These are phyloP conservation scores for Anthoptus insignis DNA, from an alignment of 2,888 invertebrate genomes.

Conservation along the genomic window DNA sequence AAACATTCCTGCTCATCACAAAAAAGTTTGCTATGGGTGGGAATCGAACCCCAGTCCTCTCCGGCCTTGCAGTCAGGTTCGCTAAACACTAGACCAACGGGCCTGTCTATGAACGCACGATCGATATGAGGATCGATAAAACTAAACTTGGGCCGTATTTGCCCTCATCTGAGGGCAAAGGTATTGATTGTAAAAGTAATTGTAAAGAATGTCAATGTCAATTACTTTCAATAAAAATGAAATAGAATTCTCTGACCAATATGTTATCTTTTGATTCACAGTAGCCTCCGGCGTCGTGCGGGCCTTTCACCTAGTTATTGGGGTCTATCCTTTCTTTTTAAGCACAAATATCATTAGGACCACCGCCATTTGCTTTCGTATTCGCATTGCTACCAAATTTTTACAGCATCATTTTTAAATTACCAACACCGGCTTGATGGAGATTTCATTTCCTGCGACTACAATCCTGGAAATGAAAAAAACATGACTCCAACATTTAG, in stretches of 20 bases:
- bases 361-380: conserved; percentile 75
- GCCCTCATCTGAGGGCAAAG: background rate
- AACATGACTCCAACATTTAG: conserved; percentile 71
- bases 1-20: no score
- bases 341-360: no score
- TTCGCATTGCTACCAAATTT: conserved; percentile 72
- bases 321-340: no score
- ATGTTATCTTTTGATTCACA: conserved; percentile 34
- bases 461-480: conserved; percentile 76
- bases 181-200: no score
- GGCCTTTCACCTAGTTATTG: conserved; percentile 51
- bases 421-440: conserved; percentile 78
- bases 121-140: no score
- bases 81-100: no score
- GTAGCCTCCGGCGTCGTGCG: conserved; percentile 10
- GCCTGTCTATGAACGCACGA: no score
- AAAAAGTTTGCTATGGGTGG: no score
- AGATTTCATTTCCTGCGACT: conserved; percentile 79
- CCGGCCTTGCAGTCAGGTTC: no score
- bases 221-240: conserved; percentile 23
- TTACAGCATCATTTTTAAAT: conserved; percentile 83
- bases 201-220: conserved; percentile 15
- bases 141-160: no score
- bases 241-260: conserved; percentile 30
- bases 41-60: no score